A percentile compares a stretch with the other conserved stretches of the same genome.
phyloP scores from a whole-genome alignment of 2,113 vertebrate genomes.

The Oncorhynchus tshawytscha region DNA sequence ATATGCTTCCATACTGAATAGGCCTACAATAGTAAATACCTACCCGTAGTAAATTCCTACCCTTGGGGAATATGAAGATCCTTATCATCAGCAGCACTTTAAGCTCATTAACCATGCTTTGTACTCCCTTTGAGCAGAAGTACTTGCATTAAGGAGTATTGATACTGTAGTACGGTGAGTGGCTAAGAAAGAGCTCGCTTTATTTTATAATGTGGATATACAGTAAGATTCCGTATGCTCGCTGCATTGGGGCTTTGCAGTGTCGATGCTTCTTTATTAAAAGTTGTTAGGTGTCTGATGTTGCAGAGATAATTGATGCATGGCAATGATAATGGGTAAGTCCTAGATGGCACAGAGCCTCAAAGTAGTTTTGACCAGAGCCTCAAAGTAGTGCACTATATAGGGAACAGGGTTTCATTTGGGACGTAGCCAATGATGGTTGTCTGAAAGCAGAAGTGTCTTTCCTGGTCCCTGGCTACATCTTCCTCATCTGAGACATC shows the following conservation, averaged over 20 bases:
- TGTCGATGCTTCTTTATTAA: too few species aligned
- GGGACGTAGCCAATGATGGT: too few species aligned
- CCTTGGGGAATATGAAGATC: neutral
- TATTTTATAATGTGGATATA: too few species aligned
- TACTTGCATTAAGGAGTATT: neutral
- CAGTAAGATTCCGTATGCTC: too few species aligned
- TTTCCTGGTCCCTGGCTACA: slow-evolving; percentile 66
- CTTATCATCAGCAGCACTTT: too few species aligned
- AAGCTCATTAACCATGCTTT: slow-evolving; percentile 22
- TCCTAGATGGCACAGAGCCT: too few species aligned
- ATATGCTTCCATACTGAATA: too few species aligned
- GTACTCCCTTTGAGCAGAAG: neutral
- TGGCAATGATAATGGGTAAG: neutral
- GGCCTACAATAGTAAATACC: neutral
- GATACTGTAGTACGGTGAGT: neutral
- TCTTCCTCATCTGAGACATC: slow-evolving; percentile 91
- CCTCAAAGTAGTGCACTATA: too few species aligned
- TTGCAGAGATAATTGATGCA: neutral
- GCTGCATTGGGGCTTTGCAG: too few species aligned
- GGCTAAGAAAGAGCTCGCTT: neutral
- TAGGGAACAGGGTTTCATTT: too few species aligned
- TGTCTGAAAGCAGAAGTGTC: neutral
- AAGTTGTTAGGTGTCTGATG: neutral
- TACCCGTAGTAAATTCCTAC: neutral
- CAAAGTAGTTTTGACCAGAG: too few species aligned